Evolutionary conservation across 2,888 invertebrate species (phyloP), one percentile per base, ranked within the genome.

Genomic region (Chirona hameri): DNA sequence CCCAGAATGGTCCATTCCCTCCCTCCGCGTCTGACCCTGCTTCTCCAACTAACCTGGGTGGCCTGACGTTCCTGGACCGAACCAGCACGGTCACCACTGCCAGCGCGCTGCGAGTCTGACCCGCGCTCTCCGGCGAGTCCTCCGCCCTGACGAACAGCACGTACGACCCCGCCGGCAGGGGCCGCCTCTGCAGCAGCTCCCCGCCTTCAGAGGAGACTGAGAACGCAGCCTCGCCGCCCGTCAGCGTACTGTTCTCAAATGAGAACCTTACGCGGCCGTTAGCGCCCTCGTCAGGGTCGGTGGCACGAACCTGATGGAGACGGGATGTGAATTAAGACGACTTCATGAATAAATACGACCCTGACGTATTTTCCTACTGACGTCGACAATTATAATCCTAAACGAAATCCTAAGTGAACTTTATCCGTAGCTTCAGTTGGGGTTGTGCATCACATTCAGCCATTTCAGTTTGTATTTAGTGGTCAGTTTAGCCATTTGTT

Each of bases 81-180:
- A 76, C 76, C 24, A 76, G 39, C 39, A 85, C 83, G 29, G 82
- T 83, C 12, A 95, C 94, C n/a, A 95, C 95, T 12, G 95, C 95
- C 84, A 95, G 88, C 0, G 95, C 93, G 86, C 93, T 93, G 86
- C 95, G 89, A 84, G 93, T 91, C 88, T 95, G 95, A 85, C 94
- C 94, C 0, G 95, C 95, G 89, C 95, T 95, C 0, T 91, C 89
- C 0, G 95, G 95, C 88, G 94, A 90, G 89, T 96, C 95, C 0
- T 93, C 92, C 3, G 95, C 95, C 88, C 95, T 95, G 60, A 95
- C 91, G 86, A 96, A 94, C 15, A 95, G 89, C 0, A 95, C 93
- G 87, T 83, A 81, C 29, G 82, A 76, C 12, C 84, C 84, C 0
- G 83, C 83, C 10, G 83, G 76, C 46, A 84, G 60, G 15, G 57